Evolutionary conservation across 2,113 vertebrate species (phyloP), one percentile per base, ranked within the genome.

Genomic region (Mesembrinibis cayennensis): DNA sequence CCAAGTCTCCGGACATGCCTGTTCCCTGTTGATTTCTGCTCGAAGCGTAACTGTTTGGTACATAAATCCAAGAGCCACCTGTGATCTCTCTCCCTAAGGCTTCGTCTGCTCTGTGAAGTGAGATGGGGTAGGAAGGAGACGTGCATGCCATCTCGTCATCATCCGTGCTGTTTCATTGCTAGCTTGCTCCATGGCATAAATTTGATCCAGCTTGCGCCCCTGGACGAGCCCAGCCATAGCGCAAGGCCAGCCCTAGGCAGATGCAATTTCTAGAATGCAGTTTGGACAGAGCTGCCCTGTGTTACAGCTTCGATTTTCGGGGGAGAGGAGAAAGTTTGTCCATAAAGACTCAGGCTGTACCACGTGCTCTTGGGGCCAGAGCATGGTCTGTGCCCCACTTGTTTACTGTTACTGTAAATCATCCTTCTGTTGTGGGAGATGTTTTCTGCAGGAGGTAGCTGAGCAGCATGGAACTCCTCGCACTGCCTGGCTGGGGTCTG

Each of bases 101-200:
- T 50, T 38, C 13, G 2, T 14, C 62, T n/a, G 44, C 61, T 19
- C 85, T 27, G 4, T 16, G n/a, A 25, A 23, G 12, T 34, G 84
- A 50, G 58, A 3, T 0, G 49, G 32, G 55, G 23, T 16, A 14
- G 70, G 78, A 44, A 38, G 70, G 42, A 66, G 65, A 47, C 11
- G 12, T 27, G 19, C 0, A 2, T 50, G 29, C 85, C 2, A 0
- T 23, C 66, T 22, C 4, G 0, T 21, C 7, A 1, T 16, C 1
- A 0, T 7, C 45, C 2, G 0, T 16, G 47, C 34, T n/a, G 36
- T 42, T n/a, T 27, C 16, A 2, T 5, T 59, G 38, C 38, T 38
- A 2, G 19, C 36, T 58, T 52, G 14, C 44, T 45, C 50, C 17
- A 6, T 8, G 22, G 47, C 32, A 19, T 61, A 27, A 6, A 4